Percentiles rank a stretch among this genome's conserved stretches.
These are phyloP conservation scores for Orientallactaga bullata DNA, from an alignment of 2,113 vertebrate species.

Conservation along the genomic window DNA sequence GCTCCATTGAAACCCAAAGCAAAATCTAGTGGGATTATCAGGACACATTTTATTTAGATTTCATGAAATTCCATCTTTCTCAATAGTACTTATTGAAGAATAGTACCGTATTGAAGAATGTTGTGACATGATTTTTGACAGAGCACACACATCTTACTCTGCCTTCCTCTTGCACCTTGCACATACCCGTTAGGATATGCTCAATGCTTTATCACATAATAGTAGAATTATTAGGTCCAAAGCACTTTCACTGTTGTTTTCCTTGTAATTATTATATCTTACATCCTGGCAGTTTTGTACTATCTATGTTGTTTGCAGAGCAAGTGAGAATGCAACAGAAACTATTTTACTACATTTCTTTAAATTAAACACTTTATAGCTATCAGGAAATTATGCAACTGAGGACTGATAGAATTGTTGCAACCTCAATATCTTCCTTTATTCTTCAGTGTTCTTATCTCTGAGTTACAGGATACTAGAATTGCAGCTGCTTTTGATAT, in stretches of 20 bases:
- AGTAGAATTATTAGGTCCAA: not conserved
- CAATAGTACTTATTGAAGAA: not conserved
- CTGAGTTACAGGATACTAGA: not conserved
- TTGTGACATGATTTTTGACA: not conserved
- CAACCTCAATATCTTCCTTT: not conserved
- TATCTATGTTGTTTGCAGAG: not conserved
- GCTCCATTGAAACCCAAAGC: too few species aligned
- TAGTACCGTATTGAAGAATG: not conserved
- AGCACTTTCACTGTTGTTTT: not conserved
- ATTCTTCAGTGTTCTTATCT: not conserved
- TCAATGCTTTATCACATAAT: not conserved
- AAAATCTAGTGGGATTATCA: not conserved
- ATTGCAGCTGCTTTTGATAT: not conserved
- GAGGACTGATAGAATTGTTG: not conserved
- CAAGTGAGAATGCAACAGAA: not conserved
- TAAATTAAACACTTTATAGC: not conserved
- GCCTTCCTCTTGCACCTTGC: not conserved
- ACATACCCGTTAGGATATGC: not conserved
- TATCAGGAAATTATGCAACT: not conserved
- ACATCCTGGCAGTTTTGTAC: not conserved
- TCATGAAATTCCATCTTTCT: not conserved
- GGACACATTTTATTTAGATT: not conserved
- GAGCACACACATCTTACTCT: not conserved
- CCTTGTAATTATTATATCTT: not conserved
- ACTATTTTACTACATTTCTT: not conserved